These are phyloP conservation scores for Melanogrammus aeglefinus DNA, from an alignment of 2,797 vertebrate genomes.

Conservation along the genomic window DNA sequence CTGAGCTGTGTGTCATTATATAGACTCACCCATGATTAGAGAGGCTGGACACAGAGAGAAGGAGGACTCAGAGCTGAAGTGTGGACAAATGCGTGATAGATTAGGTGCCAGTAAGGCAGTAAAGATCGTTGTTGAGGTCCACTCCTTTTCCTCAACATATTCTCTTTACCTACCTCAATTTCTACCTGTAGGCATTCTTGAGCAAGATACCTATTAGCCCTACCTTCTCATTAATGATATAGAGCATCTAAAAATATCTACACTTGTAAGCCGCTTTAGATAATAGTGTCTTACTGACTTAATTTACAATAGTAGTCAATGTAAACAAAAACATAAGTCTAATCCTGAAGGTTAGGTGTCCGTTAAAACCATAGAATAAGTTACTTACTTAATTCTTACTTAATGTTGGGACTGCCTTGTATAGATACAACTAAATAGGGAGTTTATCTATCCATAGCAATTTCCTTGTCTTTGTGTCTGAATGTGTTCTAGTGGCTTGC, in stretches of 20 bases:
- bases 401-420: not conserved
- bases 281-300: too few species aligned
- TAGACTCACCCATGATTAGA: too few species aligned
- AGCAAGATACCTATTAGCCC: not conserved
- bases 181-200: not conserved
- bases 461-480: not conserved
- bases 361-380: too few species aligned
- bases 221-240: not conserved
- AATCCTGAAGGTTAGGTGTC: too few species aligned
- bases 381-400: too few species aligned
- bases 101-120: not conserved
- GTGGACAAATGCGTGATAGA: slow-evolving; percentile 8
- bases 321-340: too few species aligned
- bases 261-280: not conserved
- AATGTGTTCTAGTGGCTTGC: not conserved
- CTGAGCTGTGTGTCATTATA: too few species aligned
- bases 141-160: slow-evolving; percentile 5
- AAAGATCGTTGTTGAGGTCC: slow-evolving; percentile 18
- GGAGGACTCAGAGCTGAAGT: slow-evolving; percentile 22
- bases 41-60: slow-evolving; percentile 38
- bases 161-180: not conserved
- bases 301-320: too few species aligned
- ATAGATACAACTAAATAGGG: not conserved
- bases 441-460: not conserved
- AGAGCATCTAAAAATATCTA: not conserved